Base-by-base conservation (phyloP, 2,113 vertebrate species). In the Melanocharis versteri region DNA sequence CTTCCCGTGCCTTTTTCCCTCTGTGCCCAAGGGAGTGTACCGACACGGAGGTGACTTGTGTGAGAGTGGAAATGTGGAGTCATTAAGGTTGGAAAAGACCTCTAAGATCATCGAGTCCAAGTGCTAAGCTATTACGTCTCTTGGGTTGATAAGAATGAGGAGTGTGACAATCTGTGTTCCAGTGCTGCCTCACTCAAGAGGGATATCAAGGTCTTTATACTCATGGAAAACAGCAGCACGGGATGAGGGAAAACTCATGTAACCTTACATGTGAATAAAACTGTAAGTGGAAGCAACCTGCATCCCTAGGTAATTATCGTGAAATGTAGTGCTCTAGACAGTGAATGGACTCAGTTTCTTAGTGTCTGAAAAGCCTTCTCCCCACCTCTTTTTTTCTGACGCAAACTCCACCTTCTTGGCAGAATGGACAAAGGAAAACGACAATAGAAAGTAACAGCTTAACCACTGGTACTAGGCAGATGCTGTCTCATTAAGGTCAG, bases 291-390 rank as follows among this genome's bases (percentile, higher is more conserved):
- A 88, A 95, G 54, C 71, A 60, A 54, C 24, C 72, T 66, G 35
- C 21, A 42, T 84, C 91, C 39, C 18, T 1, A 1, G 47, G 7
- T 89, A 85, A 88, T 83, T 72, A 53, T 4, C 83, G 79, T 47
- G 93, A 87, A 90, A 96, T 31, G 18, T 47, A 71, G 87, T 86
- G 50, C 75, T 83, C 75, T 79, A 91, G 84, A 58, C 87, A 75
- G 40, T 62, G 35, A 73, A 85, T 23, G 35, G 66, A 44, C 39
- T 86, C 56, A 10, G 54, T 54, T 90, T 91, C 64, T 65, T 50
- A 44, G 19, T 78, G 64, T 81, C 75, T 90, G 35, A 50, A 87
- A 83, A 90, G 62, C 56, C 44, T 85, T 85, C 64, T 73, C 82
- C 27, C 58, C 71, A 47, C 37, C 30, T 83, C 58, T 61, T 69